A percentile compares a stretch with the other conserved stretches of the same genome.
Conservation (phyloP, 2,888 invertebrate species). For the Nephrocerus scutellatus region DNA sequence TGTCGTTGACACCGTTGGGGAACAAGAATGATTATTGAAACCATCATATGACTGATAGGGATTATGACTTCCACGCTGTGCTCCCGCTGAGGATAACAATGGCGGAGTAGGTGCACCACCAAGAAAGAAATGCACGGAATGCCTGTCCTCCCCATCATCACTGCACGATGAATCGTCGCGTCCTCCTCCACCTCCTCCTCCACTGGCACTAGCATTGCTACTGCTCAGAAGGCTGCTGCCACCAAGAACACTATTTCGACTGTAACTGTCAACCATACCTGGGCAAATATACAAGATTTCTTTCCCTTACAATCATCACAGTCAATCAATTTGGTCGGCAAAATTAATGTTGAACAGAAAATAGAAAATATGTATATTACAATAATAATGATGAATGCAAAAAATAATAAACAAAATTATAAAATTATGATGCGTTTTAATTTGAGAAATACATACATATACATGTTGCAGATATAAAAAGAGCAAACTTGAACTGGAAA, state of each 20-base stretch:
- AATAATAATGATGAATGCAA: no score
- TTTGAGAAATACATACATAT: no score
- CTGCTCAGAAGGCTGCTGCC: constrained; percentile 23
- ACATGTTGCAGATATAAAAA: constrained; percentile 2
- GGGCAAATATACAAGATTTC: constrained; percentile 37
- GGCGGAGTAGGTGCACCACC: constrained; percentile 26
- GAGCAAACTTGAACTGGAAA: no score
- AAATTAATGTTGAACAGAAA: no score
- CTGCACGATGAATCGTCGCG: constrained; percentile 43
- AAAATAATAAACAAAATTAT: no score
- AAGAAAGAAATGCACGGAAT: constrained; percentile 36
- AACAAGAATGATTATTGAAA: constrained; percentile 6
- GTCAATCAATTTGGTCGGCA: constrained; percentile 9
- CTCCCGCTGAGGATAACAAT: background rate
- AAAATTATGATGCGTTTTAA: no score
- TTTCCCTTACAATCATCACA: constrained; percentile 36
- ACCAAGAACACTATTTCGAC: constrained; percentile 28
- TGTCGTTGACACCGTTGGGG: constrained; percentile 14
- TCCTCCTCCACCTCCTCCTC: constrained; percentile 28
- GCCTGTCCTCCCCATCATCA: constrained; percentile 37
- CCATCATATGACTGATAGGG: constrained; percentile 14
- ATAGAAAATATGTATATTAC: no score
- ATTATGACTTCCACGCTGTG: constrained; percentile 13
- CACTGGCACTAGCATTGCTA: constrained; percentile 24
- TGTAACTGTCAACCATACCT: constrained; percentile 38